Evolutionary conservation across 2,888 invertebrate species (phyloP), one percentile per base, ranked within the genome.

Genomic region (Philhelius pedissequus): DNA sequence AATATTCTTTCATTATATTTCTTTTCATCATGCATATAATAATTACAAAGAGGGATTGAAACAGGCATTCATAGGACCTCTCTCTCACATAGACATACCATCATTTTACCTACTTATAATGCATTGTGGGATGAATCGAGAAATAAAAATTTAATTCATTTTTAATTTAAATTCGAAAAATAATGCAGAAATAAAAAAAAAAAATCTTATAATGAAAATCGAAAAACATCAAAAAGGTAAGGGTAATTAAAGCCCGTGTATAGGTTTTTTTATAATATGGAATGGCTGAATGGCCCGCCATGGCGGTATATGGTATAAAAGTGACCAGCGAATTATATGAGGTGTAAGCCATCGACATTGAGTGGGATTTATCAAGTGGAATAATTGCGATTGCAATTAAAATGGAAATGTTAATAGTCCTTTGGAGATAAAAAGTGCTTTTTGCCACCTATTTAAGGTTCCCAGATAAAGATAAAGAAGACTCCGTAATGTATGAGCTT

Each of bases 381-480:
- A 79, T 79, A 79, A 79, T 79, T 79, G 73, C 58, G 50, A 73
- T 73, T 43, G 58, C 78, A 79, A 79, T 73, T 79, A 66, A 79
- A 79, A 73, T 48, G 45, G 18, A 56, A 18, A 52, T 58, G 38
- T 76, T 48, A 60, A 76, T 60, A 52, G 69, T 62, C 32, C 43
- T 69, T 45, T 50, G 6, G 60, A 52, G 7, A 32, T 48, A 32
- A 48, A 30, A 64, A 48, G 32, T 45, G 32, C 32, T 30, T 48
- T 64, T 64, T 43, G 52, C 15, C 27, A 52, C 52, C 15, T 52
- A 52, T 52, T 52, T 27, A 30, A 52, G 13, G 52, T 52, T 15
- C 4, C 13, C 22, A 15, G 3, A n/a, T n/a, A 30, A 30, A 56
- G 18, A 13, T 56, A 56, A 56, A 56, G 30, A 32, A 32, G 56